Conservation (phyloP, 2,797 vertebrate genomes). For the Molossus alvarezi region DNA sequence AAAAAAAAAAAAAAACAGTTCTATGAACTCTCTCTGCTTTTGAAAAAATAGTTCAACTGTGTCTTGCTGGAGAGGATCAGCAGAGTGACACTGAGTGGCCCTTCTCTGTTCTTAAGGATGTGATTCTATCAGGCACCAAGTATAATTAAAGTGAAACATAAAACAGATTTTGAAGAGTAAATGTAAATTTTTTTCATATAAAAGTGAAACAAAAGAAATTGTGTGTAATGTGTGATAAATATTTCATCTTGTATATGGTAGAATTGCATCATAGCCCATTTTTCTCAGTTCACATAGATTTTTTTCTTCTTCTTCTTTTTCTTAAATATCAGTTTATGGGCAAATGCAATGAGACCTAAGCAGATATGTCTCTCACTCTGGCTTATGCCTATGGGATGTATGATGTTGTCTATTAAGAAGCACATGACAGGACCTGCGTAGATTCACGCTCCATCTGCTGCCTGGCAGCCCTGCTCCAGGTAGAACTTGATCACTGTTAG, state of each 20-base stretch:
- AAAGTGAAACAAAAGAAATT: constrained; percentile 23
- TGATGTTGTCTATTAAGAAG: background rate
- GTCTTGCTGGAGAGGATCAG: background rate
- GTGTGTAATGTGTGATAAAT: background rate
- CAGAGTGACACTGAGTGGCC: background rate
- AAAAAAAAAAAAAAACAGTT: background rate
- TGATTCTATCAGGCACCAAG: background rate
- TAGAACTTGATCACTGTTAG: background rate
- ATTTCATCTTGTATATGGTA: background rate
- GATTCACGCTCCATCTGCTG: constrained; percentile 23
- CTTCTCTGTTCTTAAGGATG: background rate
- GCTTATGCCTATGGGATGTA: background rate
- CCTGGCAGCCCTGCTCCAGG: background rate
- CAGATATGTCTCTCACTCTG: background rate
- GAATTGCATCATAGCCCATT: background rate
- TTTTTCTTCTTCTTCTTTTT: background rate
- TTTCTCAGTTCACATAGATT: background rate
- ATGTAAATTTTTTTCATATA: background rate
- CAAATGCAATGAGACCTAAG: background rate
- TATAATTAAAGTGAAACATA: constrained; percentile 40
- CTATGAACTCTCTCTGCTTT: background rate
- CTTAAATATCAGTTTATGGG: background rate
- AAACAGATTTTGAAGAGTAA: background rate
- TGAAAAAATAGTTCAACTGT: constrained; percentile 18
- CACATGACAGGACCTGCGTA: background rate